Evolutionary conservation across 1,140 invertebrate species (phyloP), one percentile per base, ranked within the genome.

Genomic region (Mizuhopecten yessoensis): DNA sequence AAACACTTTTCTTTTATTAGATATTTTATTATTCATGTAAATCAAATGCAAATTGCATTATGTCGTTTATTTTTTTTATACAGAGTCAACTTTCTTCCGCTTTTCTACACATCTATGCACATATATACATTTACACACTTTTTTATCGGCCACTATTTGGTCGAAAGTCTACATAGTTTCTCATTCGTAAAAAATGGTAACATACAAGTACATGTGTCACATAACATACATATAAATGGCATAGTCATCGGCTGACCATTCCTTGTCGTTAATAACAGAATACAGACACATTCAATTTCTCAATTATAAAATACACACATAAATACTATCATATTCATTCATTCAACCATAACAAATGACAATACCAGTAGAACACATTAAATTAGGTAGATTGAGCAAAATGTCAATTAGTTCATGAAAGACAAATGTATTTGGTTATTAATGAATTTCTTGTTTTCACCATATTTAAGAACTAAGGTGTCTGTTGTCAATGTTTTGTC

Each of bases 321-420:
- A 49, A 17, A 23, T 49, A 17, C 45, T 17, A 23, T 49, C 3
- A 9, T 20, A 49, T 49, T 49, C 2, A n/a, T n/a, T n/a, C 45
- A 49, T 13, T 49, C 20, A 39, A 20, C 1, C 57, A n/a, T n/a
- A 29, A n/a, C 17, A 45, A 13, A 75, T n/a, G 17, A 20, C 45
- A 75, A 75, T 75, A 29, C 23, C n/a, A 75, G 57, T 3, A 75
- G 57, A 75, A 75, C 57, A 75, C 57, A 75, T 17, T 3, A 75
- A 3, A 29, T 75, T 75, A 45, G 57, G 57, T n/a, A 75, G 57
- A 29, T n/a, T 75, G 57, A 75, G 57, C 57, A 75, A 75, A 75
- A 3, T 17, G n/a, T 75, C 57, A 75, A 75, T 29, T 29, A 29
- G 57, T 75, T 75, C n/a, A 49, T 49, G 45, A 75, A 75, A 75